Percentiles rank a stretch among this genome's conserved stretches.
phyloP scores from a whole-genome alignment of 1,140 invertebrate genomes.

The Brachionus koreanus region DNA sequence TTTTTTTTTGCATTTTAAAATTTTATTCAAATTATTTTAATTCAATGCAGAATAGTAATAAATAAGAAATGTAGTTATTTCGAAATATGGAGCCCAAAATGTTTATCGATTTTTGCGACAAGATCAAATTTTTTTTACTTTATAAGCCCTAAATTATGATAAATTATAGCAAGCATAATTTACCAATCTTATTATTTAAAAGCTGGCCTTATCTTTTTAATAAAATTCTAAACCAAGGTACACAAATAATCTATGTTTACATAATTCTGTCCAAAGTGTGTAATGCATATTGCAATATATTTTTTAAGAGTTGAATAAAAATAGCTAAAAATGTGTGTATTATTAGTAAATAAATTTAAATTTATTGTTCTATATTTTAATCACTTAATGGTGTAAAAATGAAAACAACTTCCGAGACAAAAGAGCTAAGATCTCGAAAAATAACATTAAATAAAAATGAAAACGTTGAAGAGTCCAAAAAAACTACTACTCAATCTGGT shows the following conservation, averaged over 20 bases:
- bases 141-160: not conserved
- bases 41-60: not conserved
- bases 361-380: not conserved
- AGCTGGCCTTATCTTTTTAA: not conserved
- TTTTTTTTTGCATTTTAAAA: not conserved
- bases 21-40: not conserved
- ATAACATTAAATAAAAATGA: not conserved
- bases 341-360: not conserved
- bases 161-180: constrained; percentile 19
- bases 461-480: not conserved
- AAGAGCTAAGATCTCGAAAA: constrained; percentile 7
- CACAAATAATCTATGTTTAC: not conserved
- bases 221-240: not conserved
- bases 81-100: not conserved
- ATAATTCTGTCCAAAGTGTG: constrained; percentile 30
- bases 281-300: not conserved
- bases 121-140: not conserved
- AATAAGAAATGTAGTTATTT: not conserved
- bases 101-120: constrained; percentile 15
- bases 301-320: not conserved
- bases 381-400: not conserved
- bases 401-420: not conserved
- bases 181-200: not conserved
- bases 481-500: not conserved
- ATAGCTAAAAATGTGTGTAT: not conserved